A percentile compares a stretch with the other conserved stretches of the same genome.
These are phyloP conservation scores for Synergus gifuensis DNA, from an alignment of 2,888 invertebrate genomes.

Conservation along the genomic window DNA sequence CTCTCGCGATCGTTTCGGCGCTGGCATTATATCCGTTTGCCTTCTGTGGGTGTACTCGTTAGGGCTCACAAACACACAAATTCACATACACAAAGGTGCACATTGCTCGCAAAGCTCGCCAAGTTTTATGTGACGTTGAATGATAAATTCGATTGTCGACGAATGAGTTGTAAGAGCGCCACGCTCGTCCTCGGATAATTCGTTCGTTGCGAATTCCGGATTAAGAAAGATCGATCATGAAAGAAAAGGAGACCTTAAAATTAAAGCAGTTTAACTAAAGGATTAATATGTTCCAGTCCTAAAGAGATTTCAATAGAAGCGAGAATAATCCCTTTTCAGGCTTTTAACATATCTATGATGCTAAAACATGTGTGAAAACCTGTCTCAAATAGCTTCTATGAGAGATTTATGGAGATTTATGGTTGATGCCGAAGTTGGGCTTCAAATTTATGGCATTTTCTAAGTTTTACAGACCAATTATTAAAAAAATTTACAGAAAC, in stretches of 20 bases:
- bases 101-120: neutral
- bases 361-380: too few relatives aligned
- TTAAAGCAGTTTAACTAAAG: neutral
- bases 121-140: constrained; percentile 6
- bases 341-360: too few relatives aligned
- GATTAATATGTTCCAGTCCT: neutral
- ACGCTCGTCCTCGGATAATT: constrained; percentile 6
- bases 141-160: constrained; percentile 10
- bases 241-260: neutral
- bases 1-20: constrained; percentile 8
- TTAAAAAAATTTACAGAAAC: too few relatives aligned
- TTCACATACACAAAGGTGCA: neutral
- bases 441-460: too few relatives aligned
- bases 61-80: neutral
- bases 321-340: neutral
- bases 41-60: neutral
- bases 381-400: too few relatives aligned
- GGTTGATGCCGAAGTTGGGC: too few relatives aligned
- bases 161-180: constrained; percentile 18
- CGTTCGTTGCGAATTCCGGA: constrained; percentile 5
- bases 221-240: neutral
- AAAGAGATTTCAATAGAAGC: neutral
- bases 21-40: constrained; percentile 12
- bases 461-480: too few relatives aligned
- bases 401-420: too few relatives aligned